Evolutionary conservation across 2,888 invertebrate genomes (phyloP).

Genomic region (Dryococelus australis): DNA sequence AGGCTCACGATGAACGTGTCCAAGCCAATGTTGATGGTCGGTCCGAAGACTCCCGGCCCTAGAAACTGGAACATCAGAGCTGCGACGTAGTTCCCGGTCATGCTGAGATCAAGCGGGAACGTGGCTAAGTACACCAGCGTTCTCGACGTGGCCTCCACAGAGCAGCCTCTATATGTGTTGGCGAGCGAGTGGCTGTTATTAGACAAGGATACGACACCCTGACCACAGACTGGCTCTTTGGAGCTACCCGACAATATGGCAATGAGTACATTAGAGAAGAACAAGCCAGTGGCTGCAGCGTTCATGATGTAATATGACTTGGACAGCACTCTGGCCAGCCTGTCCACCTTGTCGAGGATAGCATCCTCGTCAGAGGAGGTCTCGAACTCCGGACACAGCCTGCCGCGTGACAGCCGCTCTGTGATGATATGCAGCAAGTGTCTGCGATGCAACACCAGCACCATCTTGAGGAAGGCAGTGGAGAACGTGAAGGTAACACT

Average conservation of each 20-base stretch:
- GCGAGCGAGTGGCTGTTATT: no score
- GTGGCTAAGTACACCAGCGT: not conserved
- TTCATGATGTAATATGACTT: slow-evolving; percentile 30
- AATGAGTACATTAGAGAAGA: no score
- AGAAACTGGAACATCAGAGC: slow-evolving; percentile 24
- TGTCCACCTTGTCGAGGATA: not conserved
- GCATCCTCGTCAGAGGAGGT: not conserved
- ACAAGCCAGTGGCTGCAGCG: not conserved
- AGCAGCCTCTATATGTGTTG: no score
- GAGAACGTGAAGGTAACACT: slow-evolving; percentile 24
- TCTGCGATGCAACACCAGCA: not conserved
- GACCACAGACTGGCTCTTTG: no score
- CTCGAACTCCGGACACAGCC: not conserved
- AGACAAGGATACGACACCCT: no score
- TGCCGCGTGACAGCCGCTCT: slow-evolving; percentile 2
- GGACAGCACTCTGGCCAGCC: slow-evolving; percentile 7
- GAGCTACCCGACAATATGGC: no score
- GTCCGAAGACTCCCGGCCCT: slow-evolving; percentile 19
- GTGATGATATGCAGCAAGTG: slow-evolving; percentile 7
- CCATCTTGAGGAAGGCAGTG: slow-evolving; percentile 25
- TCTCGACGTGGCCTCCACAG: not conserved
- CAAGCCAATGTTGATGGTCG: slow-evolving; percentile 34
- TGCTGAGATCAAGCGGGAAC: not conserved
- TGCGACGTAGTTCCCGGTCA: not conserved
- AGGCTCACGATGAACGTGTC: slow-evolving; percentile 29